Evolutionary conservation across 2,797 vertebrate genomes (phyloP), one percentile per base, ranked within the genome.

Genomic region (Danio albolineatus): DNA sequence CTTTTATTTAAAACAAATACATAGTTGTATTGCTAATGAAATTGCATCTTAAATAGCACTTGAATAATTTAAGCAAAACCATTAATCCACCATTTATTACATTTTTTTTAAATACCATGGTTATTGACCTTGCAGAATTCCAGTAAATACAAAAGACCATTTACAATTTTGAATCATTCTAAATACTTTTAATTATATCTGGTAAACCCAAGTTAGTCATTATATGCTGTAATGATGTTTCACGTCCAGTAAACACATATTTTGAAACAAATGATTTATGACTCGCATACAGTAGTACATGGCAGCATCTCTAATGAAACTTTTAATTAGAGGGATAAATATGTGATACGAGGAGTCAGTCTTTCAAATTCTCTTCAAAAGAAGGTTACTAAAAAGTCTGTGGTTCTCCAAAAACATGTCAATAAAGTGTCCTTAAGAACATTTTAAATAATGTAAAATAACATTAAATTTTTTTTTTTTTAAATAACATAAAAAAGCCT

Each of bases 21-120:
- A 56, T 14, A 10, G 41, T 57, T 57, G 4, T 53, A 17, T 44
- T 16, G 67, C 46, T 46, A 48, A 76, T 67, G 7, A 46, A 76
- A 66, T 76, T 8, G 16, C 10, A 76, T 67, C 17, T 57, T 48
- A 59, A 69, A 19, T 48, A 19, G 57, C 17, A 46, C 10, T 39
- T 67, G 2, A 67, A 67, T 48, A 38, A 48, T 77, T 46, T 38
- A 77, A 57, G 51, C 10, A 17, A 36, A 77, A 49, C 59, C 43
- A 48, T 59, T 59, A 67, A 48, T 53, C 48, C 53, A 21, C 14
- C 51, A 57, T 77, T 59, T 14, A 48, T 21, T n/a, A 46, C 43
- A 46, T 64, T 19, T 9, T 19, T 9, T 69, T 2, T 57, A n/a
- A 4, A 19, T 38, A 21, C 13, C 54, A 39, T 59, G 21, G 2